Evolutionary conservation across 2,888 invertebrate species (phyloP).

Genomic region (Tridacna gigas): DNA sequence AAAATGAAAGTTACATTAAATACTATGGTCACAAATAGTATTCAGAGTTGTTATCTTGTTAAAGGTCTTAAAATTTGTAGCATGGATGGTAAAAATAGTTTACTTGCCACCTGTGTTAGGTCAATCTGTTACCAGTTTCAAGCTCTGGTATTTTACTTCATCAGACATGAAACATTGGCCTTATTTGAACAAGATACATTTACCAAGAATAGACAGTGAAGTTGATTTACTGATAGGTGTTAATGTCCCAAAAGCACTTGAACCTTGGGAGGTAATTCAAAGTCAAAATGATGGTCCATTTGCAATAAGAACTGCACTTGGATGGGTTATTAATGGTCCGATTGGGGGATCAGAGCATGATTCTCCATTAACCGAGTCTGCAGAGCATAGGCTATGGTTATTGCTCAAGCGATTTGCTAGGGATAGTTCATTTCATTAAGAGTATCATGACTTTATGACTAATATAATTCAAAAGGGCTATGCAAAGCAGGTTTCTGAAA

Average conservation of each 20-base stretch:
- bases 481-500: too few species aligned
- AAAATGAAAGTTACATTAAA: background rate
- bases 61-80: conserved; percentile 31
- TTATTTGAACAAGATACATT: conserved; percentile 32
- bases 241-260: conserved; percentile 57
- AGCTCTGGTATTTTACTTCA: conserved; percentile 14
- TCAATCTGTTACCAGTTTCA: conserved; percentile 33
- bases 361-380: too few species aligned
- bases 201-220: conserved; percentile 42
- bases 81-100: conserved; percentile 30
- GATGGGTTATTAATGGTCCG: conserved; percentile 5
- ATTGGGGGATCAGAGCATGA: too few species aligned
- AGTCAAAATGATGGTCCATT: conserved; percentile 49
- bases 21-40: background rate
- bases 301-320: conserved; percentile 16
- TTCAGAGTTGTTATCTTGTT: conserved; percentile 2
- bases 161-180: conserved; percentile 33
- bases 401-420: too few species aligned
- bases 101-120: conserved; percentile 31
- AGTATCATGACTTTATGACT: too few species aligned
- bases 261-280: conserved; percentile 59
- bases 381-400: too few species aligned
- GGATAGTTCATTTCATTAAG: too few species aligned
- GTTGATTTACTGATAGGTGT: conserved; percentile 56
- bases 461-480: too few species aligned